Evolutionary conservation across 2,113 vertebrate species (phyloP).

Genomic region (Scortum barcoo): DNA sequence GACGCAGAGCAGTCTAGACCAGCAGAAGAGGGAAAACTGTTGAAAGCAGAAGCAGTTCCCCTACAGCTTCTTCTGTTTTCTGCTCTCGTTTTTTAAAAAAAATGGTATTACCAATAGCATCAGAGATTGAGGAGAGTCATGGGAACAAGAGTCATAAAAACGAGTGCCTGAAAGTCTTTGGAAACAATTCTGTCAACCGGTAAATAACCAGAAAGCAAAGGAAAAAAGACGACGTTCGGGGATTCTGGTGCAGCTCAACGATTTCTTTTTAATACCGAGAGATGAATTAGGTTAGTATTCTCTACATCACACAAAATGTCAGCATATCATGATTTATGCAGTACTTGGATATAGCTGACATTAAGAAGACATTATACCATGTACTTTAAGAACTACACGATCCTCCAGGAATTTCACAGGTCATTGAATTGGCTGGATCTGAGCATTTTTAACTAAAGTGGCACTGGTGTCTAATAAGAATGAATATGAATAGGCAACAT

Average conservation of each 20-base stretch:
- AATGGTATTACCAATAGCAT: slow-evolving; percentile 29
- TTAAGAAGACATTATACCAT: slow-evolving; percentile 31
- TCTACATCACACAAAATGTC: not conserved
- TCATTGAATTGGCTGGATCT: slow-evolving; percentile 29
- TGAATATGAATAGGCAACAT: not conserved
- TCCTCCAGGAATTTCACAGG: slow-evolving; percentile 35
- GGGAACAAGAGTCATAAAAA: slow-evolving; percentile 45
- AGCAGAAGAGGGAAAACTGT: slow-evolving; percentile 24
- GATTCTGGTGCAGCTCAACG: slow-evolving; percentile 3
- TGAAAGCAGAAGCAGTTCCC: slow-evolving; percentile 39
- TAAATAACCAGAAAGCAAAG: slow-evolving; percentile 23
- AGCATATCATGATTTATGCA: slow-evolving; percentile 13
- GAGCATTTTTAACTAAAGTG: slow-evolving; percentile 21
- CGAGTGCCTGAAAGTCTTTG: slow-evolving; percentile 10
- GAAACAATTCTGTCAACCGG: slow-evolving; percentile 33
- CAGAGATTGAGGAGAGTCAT: slow-evolving; percentile 36
- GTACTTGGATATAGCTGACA: slow-evolving; percentile 14
- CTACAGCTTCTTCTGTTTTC: slow-evolving; percentile 39
- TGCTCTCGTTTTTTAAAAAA: slow-evolving; percentile 30
- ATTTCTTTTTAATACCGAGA: not conserved
- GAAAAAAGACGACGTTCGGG: not conserved
- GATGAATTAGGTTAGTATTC: slow-evolving; percentile 8
- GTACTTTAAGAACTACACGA: slow-evolving; percentile 37
- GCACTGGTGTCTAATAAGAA: not conserved
- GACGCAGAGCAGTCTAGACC: slow-evolving; percentile 21